Base-by-base conservation (phyloP, 2,797 vertebrate genomes). In the Champsocephalus gunnari region DNA sequence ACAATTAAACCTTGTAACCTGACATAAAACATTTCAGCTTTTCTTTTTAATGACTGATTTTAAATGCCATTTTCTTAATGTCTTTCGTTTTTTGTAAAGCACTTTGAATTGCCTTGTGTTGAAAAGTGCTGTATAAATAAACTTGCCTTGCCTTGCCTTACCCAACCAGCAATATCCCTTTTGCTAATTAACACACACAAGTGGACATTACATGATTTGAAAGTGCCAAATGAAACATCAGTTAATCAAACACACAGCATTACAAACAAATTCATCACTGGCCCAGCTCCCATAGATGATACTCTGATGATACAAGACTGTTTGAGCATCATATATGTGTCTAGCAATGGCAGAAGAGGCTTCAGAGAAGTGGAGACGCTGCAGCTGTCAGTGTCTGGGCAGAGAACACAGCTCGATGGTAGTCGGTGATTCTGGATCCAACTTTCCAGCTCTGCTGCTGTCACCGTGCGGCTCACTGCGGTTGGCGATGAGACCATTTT, bases 401-500 rank as follows among this genome's bases (percentile, higher is more conserved):
- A 34, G 57, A 47, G 34, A 13, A n/a, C 8, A 71, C 59, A 55
- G 70, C 65, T 47, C 2, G 60, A 9, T 55, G 71, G 72, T 59
- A 71, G 72, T 71, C 54, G 67, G 58, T 9, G 57, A 74, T 44
- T 44, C 45, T 4, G 64, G 51, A 43, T 84, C 76, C 71, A 77
- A 79, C 66, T 76, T 55, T 75, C 83, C 83, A 66, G 81, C 75
- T 62, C 71, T 57, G 59, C 62, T 73, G 9, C 45, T 66, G 54
- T 66, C 57, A 41, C 78, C 0, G 59, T 12, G 75, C 43, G n/a
- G 54, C 80, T 64, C 75, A 2, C 65, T 17, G 63, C 48, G 43
- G 73, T 82, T 85, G 87, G 88, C 68, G 51, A 73, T 80, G 87
- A 90, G 87, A 91, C 90, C 88, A 89, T 91, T 81, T 92, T 92